phyloP scores from a whole-genome alignment of 2,797 vertebrate species.

The Dicrostonyx torquatus region DNA sequence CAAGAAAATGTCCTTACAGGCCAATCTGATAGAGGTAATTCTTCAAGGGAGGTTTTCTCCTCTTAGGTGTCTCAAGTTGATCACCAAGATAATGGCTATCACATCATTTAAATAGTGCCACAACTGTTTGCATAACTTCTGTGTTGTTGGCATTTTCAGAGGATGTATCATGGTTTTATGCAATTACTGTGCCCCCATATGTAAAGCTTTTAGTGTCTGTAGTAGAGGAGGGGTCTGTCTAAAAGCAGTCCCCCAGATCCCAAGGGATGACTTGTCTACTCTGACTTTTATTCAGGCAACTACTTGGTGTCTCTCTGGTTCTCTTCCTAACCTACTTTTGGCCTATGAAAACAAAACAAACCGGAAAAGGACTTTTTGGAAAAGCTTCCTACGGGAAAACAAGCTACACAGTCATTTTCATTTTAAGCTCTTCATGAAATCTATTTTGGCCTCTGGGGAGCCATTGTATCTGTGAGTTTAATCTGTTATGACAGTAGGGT shows the following conservation, averaged over 20 bases:
- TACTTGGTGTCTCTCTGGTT: neutral
- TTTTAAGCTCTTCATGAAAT: neutral
- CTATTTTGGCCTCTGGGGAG: neutral
- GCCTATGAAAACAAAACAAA: neutral
- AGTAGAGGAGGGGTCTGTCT: neutral
- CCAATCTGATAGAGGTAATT: neutral
- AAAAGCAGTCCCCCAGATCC: neutral
- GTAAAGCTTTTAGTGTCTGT: neutral
- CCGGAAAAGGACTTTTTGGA: too few relatives aligned
- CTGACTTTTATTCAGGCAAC: neutral
- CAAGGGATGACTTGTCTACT: neutral
- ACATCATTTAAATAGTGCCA: neutral
- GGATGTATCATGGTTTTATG: neutral
- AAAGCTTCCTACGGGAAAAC: constrained; percentile 19
- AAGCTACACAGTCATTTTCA: neutral
- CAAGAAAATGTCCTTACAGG: neutral
- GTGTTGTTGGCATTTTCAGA: neutral
- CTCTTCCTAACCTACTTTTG: constrained; percentile 10
- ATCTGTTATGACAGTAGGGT: neutral
- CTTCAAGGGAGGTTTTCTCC: neutral
- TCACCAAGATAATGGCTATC: neutral
- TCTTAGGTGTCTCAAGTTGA: neutral
- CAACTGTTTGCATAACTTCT: neutral
- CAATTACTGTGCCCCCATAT: neutral
- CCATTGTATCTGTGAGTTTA: neutral